Conservation (phyloP, 2,888 invertebrate genomes). For the Octodonta nipae region DNA sequence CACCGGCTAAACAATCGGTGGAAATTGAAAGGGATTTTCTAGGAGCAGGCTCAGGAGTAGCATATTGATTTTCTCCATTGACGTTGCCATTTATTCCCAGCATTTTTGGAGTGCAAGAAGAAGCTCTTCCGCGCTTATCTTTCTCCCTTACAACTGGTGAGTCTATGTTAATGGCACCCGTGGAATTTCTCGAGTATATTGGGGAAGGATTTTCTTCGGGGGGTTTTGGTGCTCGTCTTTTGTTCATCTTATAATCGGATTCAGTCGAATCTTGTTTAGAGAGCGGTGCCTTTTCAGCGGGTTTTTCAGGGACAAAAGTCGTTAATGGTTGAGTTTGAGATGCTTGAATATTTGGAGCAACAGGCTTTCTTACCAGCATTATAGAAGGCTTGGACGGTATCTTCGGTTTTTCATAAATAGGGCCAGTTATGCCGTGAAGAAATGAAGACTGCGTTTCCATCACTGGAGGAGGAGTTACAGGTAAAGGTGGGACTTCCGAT, state of each 20-base stretch:
- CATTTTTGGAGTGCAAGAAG: conserved; percentile 46
- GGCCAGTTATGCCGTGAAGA: conserved; percentile 40
- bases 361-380: conserved; percentile 25
- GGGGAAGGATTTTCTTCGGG: conserved; percentile 43
- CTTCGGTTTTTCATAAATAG: conserved; percentile 45
- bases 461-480: conserved; percentile 52
- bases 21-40: conserved; percentile 59
- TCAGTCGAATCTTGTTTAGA: conserved; percentile 46
- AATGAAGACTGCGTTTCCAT: conserved; percentile 50
- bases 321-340: conserved; percentile 20
- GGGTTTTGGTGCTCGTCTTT: conserved; percentile 67
- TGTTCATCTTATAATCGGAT: conserved; percentile 40
- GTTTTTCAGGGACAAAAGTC: conserved; percentile 21
- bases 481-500: conserved; percentile 54
- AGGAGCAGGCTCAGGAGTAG: conserved; percentile 52
- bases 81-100: conserved; percentile 30
- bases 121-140: conserved; percentile 59
- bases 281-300: conserved; percentile 31
- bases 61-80: no score
- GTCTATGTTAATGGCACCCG: conserved; percentile 44
- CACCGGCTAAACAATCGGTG: conserved; percentile 51
- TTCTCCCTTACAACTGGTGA: conserved; percentile 44
- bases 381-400: conserved; percentile 56
- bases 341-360: conserved; percentile 6
- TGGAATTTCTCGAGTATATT: conserved; percentile 46